Evolutionary conservation across 2,888 invertebrate species (phyloP), one percentile per base, ranked within the genome.

Genomic region (Drosophila antonietae): DNA sequence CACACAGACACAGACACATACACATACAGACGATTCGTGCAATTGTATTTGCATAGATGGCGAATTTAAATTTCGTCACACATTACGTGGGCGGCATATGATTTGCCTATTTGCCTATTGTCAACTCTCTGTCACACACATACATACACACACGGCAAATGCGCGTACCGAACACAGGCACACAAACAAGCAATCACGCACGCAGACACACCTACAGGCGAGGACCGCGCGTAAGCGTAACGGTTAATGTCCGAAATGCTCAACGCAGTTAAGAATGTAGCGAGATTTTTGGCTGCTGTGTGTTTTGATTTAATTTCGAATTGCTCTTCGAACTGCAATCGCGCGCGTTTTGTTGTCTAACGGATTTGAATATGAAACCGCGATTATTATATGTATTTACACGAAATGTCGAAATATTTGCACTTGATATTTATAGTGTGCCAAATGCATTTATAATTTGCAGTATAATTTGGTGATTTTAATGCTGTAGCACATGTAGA

Each of bases 1-100:
- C 33, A 46, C 33, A 33, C 56, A 31, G 49, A 58, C 35, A 72
- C 41, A 46, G 65, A 46, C 2, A 47, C 28, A 58, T 18, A 39
- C 31, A 63, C 55, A 51, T 8, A 49, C 68, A 51, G 8, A 8
- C 59, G 79, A 79, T 71, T 73, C 73, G 66, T 72, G 86, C 71
- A 87, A 74, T 81, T 81, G 81, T 79, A 84, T 86, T 83, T 83
- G 81, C 89, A 88, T 83, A 80, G 75, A 81, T 78, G 81, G 79
- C 63, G 80, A 83, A 89, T 86, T 86, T 89, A 85, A 86, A 89
- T 88, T 88, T 88, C 90, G 90, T 83, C 90, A 89, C 86, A 89
- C 90, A 86, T 89, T 88, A 80, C 87, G 89, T 86, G 87, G 84
- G 85, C 82, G 85, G 89, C 89, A 81, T 81, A 74, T 78, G 83